Evolutionary conservation across 2,888 invertebrate genomes (phyloP).

Genomic region (Elmis aenea): DNA sequence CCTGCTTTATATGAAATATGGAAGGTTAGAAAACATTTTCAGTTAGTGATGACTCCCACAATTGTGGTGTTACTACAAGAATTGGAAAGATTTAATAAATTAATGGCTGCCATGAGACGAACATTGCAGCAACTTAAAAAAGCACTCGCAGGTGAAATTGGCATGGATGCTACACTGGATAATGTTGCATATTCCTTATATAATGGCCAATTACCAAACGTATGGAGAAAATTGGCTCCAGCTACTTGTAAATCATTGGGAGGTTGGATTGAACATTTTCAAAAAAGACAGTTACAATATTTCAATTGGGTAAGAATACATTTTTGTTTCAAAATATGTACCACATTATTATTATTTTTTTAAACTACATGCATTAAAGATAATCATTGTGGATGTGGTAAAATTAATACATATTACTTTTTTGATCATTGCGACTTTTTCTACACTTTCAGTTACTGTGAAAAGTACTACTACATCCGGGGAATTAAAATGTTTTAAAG

Average conservation of each 20-base stretch:
- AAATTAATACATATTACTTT: conserved; percentile 1
- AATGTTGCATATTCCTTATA: conserved; percentile 76
- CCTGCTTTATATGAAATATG: conserved; percentile 75
- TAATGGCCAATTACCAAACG: conserved; percentile 76
- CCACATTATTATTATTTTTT: no score
- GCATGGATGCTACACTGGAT: conserved; percentile 82
- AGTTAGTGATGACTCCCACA: conserved; percentile 75
- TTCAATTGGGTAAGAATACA: conserved; percentile 75
- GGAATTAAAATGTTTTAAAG: no score
- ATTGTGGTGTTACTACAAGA: conserved; percentile 86
- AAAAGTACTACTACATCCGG: no score
- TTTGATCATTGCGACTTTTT: no score
- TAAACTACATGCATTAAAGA: background rate
- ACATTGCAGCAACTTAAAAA: conserved; percentile 71
- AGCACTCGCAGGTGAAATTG: conserved; percentile 87
- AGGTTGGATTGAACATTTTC: conserved; percentile 86
- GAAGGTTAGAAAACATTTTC: conserved; percentile 74
- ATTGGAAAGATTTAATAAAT: conserved; percentile 78
- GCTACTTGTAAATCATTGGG: conserved; percentile 81
- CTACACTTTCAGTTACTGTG: no score
- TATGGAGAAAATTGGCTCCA: conserved; percentile 79
- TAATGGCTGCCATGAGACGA: conserved; percentile 64
- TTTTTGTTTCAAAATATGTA: no score
- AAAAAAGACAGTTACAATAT: conserved; percentile 66
- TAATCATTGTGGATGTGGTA: background rate